Evolutionary conservation across 37 sponge, comb jelly and placozoan species (phyloP), one percentile per base, ranked within the genome.

Genomic region (Chondrosia reniformis): DNA sequence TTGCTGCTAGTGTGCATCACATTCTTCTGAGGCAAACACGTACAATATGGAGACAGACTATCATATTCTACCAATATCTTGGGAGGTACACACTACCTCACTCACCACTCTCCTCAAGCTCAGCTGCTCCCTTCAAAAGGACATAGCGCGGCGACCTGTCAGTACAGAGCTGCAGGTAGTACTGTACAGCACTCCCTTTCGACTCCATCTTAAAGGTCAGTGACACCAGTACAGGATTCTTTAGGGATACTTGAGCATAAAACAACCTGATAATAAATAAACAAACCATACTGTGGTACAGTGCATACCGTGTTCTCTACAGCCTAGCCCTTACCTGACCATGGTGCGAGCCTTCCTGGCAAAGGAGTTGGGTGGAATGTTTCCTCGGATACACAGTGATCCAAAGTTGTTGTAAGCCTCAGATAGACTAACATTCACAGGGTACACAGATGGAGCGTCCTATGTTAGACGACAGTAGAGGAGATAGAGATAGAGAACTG

Each of bases 331-430:
- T 36, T 41, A 84, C 84, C 84, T 80, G 32, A 67, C 62, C 33
- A 80, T 77, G 39, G 37, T 77, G 59, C 57, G 24, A 33, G 77
- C 59, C 25, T 62, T 41, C 34, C 55, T 77, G 36, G 25, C 38
- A 36, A 55, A 25, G 8, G 27, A 55, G 15, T 31, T 49, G 17
- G 37, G 32, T 32, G 45, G 65, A 22, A 83, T 32, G 3, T 39
- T 58, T 17, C 90, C 90, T 21, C 65, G 40, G n/a, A 90, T 46
- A 73, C 46, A 79, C 37, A 91, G 74, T 24, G 72, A 75, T 31
- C 79, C 63, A 21, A 87, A 84, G 49, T 84, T 80, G 73, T 91
- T 80, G 78, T 86, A 91, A 13, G 82, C 78, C 33, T 52, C 55
- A 13, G 45, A 21, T 28, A 55, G 46, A 54, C 75, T 88, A 21